Evolutionary conservation across 2,888 invertebrate species (phyloP), one percentile per base, ranked within the genome.

Genomic region (Perizoma flavofasciatum): DNA sequence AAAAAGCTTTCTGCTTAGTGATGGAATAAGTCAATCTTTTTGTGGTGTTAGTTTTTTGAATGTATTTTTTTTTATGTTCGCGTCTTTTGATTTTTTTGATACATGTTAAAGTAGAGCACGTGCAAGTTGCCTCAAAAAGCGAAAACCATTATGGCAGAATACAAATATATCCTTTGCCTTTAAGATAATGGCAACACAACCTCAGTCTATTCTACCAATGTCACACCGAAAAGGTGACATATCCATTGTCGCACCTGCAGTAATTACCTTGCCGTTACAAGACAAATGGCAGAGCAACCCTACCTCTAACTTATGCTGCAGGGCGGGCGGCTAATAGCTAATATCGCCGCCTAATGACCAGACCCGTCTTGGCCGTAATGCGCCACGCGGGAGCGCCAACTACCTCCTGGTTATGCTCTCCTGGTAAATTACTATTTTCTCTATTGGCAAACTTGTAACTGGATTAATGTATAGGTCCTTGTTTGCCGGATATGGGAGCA

Each of bases 301-400:
- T 75, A 70, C 73, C 82, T 60, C 60, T 86, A 86, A 88, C 83
- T 87, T 88, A 89, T 83, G 81, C 75, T 74, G 77, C 75, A 78
- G 82, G 86, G 85, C 81, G 62, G 82, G 74, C 85, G 84, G 89
- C 83, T 91, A 91, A 92, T 91, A 91, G 92, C 89, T 92, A 91
- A 92, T 92, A 92, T 88, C 86, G 88, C 81, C 79, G 87, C 82
- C 88, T 92, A 92, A 92, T 92, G 92, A 91, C 91, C 89, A 85
- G 82, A 82, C 83, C 83, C 88, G 86, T 89, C 88, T 89, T 84
- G 82, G 77, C 75, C 82, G 84, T 88, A 89, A 89, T 88, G 88
- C 81, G 82, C 85, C 89, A 79, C 89, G 78, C 83, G 90, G 88
- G 83, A 81, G n/a, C 53, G n/a, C 61, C 66, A 66, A 63, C 65